Evolutionary conservation across 1,140 invertebrate species (phyloP).

Genomic region (Rhagoletis pomonella): DNA sequence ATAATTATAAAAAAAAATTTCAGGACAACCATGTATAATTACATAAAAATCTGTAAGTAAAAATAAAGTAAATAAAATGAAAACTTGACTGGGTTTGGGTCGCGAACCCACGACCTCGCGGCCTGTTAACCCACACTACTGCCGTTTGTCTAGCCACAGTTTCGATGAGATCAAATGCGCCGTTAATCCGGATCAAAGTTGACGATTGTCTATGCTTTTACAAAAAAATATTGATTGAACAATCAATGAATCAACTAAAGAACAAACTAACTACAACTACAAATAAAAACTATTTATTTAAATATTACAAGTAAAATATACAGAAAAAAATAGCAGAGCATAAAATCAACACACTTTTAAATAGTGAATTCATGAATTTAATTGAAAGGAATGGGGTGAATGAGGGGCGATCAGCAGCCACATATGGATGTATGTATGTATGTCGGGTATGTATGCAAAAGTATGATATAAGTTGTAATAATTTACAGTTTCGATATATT

Average conservation of each 20-base stretch:
- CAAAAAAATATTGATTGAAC: not conserved
- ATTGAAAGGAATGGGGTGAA: not conserved
- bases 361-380: slow-evolving; percentile 32
- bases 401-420: not conserved
- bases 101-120: no score
- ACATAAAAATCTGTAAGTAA: no score
- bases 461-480: not conserved
- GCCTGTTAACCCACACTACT: no score
- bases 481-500: not conserved
- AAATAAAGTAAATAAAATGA: no score
- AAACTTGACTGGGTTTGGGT: no score
- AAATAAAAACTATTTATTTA: not conserved
- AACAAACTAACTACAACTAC: not conserved
- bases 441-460: not conserved
- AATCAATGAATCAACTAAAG: slow-evolving; percentile 12
- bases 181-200: no score
- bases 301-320: not conserved
- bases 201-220: no score
- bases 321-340: not conserved
- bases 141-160: no score
- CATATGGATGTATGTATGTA: not conserved
- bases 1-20: no score
- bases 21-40: no score
- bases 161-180: no score
- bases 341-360: slow-evolving; percentile 36